Evolutionary conservation across 2,888 invertebrate genomes (phyloP).

Genomic region (Melolontha melolontha): DNA sequence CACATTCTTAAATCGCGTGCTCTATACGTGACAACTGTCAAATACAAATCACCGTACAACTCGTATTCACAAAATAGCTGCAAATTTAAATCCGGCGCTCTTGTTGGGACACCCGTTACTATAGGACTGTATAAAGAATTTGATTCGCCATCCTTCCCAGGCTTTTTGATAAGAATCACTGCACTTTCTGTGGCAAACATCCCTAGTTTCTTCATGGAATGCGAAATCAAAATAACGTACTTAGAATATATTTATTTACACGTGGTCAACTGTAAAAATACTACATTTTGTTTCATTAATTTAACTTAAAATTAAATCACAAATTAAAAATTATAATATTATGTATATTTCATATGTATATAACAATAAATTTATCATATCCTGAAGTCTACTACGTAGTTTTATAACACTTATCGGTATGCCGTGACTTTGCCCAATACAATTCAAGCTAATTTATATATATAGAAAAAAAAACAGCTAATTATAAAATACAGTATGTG

Average conservation of each 20-base stretch:
- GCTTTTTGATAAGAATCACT: too few relatives aligned
- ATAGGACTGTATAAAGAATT: too few relatives aligned
- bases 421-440: background rate
- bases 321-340: conserved; percentile 25
- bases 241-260: conserved; percentile 42
- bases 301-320: conserved; percentile 39
- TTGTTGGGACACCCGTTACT: too few relatives aligned
- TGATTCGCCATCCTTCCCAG: too few relatives aligned
- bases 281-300: conserved; percentile 42
- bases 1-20: too few relatives aligned
- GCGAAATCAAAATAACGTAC: conserved; percentile 1
- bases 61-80: too few relatives aligned
- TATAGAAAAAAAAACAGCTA: background rate
- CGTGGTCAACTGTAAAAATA: conserved; percentile 45
- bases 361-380: background rate
- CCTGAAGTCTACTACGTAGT: background rate
- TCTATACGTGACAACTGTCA: too few relatives aligned
- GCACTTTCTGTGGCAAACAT: too few relatives aligned
- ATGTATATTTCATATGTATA: background rate
- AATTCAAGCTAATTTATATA: too few relatives aligned
- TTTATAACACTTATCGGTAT: background rate
- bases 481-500: background rate
- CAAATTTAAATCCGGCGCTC: too few relatives aligned
- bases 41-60: too few relatives aligned
- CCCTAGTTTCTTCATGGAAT: too few relatives aligned